Evolutionary conservation across 2,888 invertebrate species (phyloP), one percentile per base, ranked within the genome.

Genomic region (Tachystola acroxantha): DNA sequence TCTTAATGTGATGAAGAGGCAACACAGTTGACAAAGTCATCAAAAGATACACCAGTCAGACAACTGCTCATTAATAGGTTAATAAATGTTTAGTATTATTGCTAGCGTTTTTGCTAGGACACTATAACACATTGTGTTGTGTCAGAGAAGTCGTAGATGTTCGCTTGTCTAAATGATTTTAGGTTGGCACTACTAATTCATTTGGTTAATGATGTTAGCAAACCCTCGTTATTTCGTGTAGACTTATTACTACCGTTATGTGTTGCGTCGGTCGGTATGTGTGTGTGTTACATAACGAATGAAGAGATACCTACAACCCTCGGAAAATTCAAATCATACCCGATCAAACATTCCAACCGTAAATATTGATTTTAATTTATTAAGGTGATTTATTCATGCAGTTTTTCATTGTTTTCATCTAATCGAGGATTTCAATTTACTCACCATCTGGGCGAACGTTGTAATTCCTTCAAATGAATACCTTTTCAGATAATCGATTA

Each of bases 351-450:
- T 24, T 32, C 6, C 32, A 7, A 13, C n/a, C 24, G 11, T 11
- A 13, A 10, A 3, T n/a, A n/a, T 24, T 32, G 13, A n/a, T 24
- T 11, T 32, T n/a, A 32, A 32, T 32, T 32, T 32, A 32, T 32
- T 32, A 32, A n/a, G 13, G 32, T 24, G 24, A 32, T 32, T 32
- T 32, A 32, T 32, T 32, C 32, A 24, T 24, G 24, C 10, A 16
- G 24, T 32, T 32, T 24, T 30, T 30, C 30, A 10, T 10, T 24
- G 24, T 32, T 19, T 13, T 32, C 24, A 13, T 24, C 7, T 24
- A 12, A 24, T 24, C n/a, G n/a, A n/a, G n/a, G n/a, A n/a, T n/a
- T n/a, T n/a, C n/a, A n/a, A n/a, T n/a, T n/a, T n/a, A n/a, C n/a
- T n/a, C n/a, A n/a, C n/a, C n/a, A n/a, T n/a, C n/a, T n/a, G n/a